Base-by-base conservation (phyloP, 1,140 invertebrate genomes). In the Cecropterus lyciades region DNA sequence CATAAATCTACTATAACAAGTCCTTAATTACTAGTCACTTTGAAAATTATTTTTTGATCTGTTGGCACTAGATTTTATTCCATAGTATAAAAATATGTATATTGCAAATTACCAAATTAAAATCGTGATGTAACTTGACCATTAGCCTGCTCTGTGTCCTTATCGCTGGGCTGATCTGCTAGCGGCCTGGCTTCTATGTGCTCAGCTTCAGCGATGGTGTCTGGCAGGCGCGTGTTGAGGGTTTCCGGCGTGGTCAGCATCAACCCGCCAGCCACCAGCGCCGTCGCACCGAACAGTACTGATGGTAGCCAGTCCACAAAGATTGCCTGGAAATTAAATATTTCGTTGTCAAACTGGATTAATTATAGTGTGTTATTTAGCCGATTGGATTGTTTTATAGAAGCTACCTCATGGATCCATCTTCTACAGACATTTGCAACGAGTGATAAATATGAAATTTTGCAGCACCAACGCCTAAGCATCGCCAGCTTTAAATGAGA, bases 231-330 rank as follows among this genome's bases (percentile, higher is more conserved):
- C 63, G 92, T 93, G 73, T 93, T 89, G 2, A 94, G 83, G 0
- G 95, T 96, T 92, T 96, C 95, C 0, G 95, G 95, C 16, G 96
- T 93, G 27, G 92, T 90, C 24, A 95, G 76, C 65, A 93, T 93
- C 11, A 95, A 73, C 8, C 88, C 83, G 13, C 93, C 95, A 2
- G 95, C 94, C 2, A 94, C 74, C 7, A 96, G 79, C 6, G 95
- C 94, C 75, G 95, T 94, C 13, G 87, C 80, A 0, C 95, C 95
- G 84, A 96, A 97, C 15, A 96, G 85, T 6, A 96, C 92, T n/a
- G 96, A 92, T 1, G 96, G 96, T 15, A 96, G 89, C 79, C 93
- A 93, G 0, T 89, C 77, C 20, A 88, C 70, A 73, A 89, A 91
- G 27, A 87, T 84, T 0, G 87, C 88, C 88, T 91, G 73, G n/a